These are phyloP conservation scores for Campaea margaritaria DNA, from an alignment of 2,888 invertebrate genomes.

Conservation along the genomic window DNA sequence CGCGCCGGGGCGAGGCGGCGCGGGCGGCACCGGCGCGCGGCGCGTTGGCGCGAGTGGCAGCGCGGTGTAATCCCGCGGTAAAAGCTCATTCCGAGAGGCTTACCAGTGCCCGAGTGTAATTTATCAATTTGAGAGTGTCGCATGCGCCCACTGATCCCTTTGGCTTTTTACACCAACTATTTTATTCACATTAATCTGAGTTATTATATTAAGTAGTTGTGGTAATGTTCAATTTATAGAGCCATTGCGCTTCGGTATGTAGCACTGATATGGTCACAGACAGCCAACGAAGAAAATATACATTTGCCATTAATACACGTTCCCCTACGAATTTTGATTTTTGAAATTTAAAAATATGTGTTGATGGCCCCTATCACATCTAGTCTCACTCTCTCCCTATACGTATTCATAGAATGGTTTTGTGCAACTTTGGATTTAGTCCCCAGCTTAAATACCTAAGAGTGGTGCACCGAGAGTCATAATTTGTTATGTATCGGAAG, in stretches of 20 bases:
- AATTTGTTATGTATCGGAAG: neutral
- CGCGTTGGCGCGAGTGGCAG: constrained; percentile 47
- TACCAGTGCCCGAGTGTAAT: constrained; percentile 69
- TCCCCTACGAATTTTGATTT: too few species aligned
- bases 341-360: too few species aligned
- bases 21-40: constrained; percentile 10
- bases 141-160: constrained; percentile 22
- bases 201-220: neutral
- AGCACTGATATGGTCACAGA: neutral
- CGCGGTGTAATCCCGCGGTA: constrained; percentile 66
- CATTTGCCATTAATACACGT: too few species aligned
- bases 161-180: constrained; percentile 9
- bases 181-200: constrained; percentile 22
- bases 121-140: constrained; percentile 69
- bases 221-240: neutral
- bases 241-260: neutral
- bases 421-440: too few species aligned
- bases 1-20: too few species aligned
- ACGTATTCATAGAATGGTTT: too few species aligned
- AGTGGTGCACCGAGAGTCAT: too few species aligned
- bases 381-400: too few species aligned
- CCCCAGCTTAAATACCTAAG: too few species aligned
- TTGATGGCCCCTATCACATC: too few species aligned
- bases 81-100: constrained; percentile 72
- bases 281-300: too few species aligned